Conservation (phyloP, 2,113 vertebrate genomes). For the Myocastor coypus region DNA sequence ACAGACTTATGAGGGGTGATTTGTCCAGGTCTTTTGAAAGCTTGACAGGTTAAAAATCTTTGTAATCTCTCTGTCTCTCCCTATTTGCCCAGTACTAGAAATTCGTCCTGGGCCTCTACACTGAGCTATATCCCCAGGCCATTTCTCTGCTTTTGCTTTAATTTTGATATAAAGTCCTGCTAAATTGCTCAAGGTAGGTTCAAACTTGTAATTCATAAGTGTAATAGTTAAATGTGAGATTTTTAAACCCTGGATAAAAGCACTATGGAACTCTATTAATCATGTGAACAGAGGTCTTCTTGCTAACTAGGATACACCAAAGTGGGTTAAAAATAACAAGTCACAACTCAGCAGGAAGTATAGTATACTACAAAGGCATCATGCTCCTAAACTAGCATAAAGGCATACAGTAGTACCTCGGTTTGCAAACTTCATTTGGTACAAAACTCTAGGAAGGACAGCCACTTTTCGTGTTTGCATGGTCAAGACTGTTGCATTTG, state of each 20-base stretch:
- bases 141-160: background rate
- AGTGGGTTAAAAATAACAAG: background rate
- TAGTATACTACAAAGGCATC: background rate
- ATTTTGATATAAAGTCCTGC: background rate
- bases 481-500: background rate
- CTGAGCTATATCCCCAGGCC: background rate
- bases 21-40: background rate
- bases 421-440: background rate
- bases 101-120: background rate
- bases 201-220: background rate
- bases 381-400: background rate
- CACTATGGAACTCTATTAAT: background rate
- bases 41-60: background rate
- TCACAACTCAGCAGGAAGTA: background rate
- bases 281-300: background rate
- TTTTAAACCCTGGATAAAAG: background rate
- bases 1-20: no score
- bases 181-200: background rate
- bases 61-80: background rate
- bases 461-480: background rate
- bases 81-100: background rate
- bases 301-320: background rate
- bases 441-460: background rate
- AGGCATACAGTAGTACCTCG: background rate
- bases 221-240: background rate